These are phyloP conservation scores for Oceanodroma tethys DNA, from an alignment of 2,113 vertebrate genomes.

Conservation along the genomic window DNA sequence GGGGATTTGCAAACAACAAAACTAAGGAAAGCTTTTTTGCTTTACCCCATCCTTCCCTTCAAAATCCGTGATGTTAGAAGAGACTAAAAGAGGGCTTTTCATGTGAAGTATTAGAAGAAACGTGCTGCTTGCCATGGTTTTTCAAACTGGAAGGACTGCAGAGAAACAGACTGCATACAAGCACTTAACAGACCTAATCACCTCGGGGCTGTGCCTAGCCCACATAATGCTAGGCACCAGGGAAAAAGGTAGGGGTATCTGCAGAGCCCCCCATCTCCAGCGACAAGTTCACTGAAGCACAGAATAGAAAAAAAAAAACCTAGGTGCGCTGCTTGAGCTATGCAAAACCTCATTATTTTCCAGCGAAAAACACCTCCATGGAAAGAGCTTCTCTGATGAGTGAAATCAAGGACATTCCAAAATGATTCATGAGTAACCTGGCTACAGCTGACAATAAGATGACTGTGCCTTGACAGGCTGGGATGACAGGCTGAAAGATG, in stretches of 20 bases:
- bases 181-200: neutral
- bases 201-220: neutral
- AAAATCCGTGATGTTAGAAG: neutral
- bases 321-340: neutral
- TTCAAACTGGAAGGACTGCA: neutral
- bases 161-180: neutral
- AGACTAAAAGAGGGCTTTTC: neutral
- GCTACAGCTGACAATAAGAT: neutral
- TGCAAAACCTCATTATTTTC: neutral
- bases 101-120: neutral
- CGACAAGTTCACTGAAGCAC: neutral
- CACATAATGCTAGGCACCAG: neutral
- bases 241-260: neutral
- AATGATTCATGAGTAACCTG: conserved; percentile 21
- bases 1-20: neutral
- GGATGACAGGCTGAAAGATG: conserved; percentile 1
- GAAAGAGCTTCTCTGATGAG: neutral
- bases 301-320: neutral
- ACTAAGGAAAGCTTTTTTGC: neutral
- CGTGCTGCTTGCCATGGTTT: neutral
- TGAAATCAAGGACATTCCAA: conserved; percentile 15
- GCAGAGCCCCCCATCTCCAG: neutral
- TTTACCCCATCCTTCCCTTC: neutral
- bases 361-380: neutral
- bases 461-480: neutral